Evolutionary conservation across 2,888 invertebrate genomes (phyloP), one percentile per base, ranked within the genome.

Genomic region (Pollenia amentaria): DNA sequence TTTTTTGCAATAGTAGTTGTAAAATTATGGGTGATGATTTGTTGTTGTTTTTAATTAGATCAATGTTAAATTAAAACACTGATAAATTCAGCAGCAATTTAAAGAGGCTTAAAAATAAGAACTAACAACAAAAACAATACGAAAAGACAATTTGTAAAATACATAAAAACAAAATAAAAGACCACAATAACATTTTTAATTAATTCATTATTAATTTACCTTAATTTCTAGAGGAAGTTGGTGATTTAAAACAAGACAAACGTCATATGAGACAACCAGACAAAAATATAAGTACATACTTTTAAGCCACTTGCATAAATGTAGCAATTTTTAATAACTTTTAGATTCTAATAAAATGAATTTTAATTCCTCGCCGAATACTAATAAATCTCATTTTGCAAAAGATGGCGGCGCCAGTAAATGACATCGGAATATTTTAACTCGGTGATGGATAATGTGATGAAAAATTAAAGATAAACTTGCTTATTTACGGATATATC

Each of bases 171-270:
- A 44, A 78, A 64, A 64, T 44, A 77, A 65, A 76, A 70, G 14
- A 51, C 14, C 29, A 60, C 21, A 53, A 29, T 6, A 4, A 46
- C 53, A 62, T 40, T 87, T 87, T 84, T 81, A 87, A 87, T 87
- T 87, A 81, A 84, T 84, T 48, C 84, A 73, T 60, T 65, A 64
- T 64, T 79, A 84, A 81, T 84, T 87, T 87, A 76, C 76, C 48
- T 80, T 81, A 84, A 87, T 84, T 87, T 73, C 62, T 69, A 84
- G 77, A 87, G 87, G 87, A 87, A 77, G 80, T 64, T 77, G 62
- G 53, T 87, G 80, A 87, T 87, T 87, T 80, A 87, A 80, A 84
- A 53, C 65, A 73, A 72, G 48, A 57, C 62, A 40, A 84, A 73
- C 83, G 83, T 80, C 79, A 80, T 6, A 46, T 53, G 18, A 11